phyloP scores from a whole-genome alignment of 30 jellyfish, hydroid and myxozoan species.

The Phacellophora camtschatica region DNA sequence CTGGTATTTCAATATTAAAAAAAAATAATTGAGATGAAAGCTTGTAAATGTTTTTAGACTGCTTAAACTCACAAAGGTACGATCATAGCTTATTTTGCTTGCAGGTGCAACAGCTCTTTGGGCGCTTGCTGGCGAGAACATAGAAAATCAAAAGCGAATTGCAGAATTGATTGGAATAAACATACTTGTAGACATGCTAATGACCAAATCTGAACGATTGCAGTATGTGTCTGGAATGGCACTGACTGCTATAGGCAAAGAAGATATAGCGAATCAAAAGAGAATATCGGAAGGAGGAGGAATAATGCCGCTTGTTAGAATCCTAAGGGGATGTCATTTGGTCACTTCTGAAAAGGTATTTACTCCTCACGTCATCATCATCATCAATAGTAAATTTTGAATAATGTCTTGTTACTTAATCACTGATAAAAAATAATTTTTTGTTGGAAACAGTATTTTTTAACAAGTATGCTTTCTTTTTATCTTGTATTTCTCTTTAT shows the following conservation, averaged over 20 bases:
- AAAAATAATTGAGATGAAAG: no score
- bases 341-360: constrained; percentile 65
- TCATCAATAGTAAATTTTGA: neutral
- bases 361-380: no score
- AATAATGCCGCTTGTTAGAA: constrained; percentile 51
- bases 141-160: constrained; percentile 48
- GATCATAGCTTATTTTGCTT: no score
- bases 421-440: no score
- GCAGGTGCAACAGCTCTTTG: constrained; percentile 84
- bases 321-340: constrained; percentile 36
- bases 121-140: constrained; percentile 80
- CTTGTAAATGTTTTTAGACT: no score
- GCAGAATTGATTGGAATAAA: constrained; percentile 73
- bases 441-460: neutral
- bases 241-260: constrained; percentile 69
- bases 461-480: neutral
- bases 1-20: no score
- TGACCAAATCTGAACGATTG: constrained; percentile 72
- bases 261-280: constrained; percentile 62
- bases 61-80: no score
- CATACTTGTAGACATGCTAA: constrained; percentile 69
- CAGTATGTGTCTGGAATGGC: constrained; percentile 76
- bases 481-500: neutral
- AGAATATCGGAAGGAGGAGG: constrained; percentile 72
- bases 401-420: neutral